A percentile compares a stretch with the other conserved stretches of the same genome.
phyloP scores from a whole-genome alignment of 2,888 invertebrate species.

The Cheilosia variabilis region DNA sequence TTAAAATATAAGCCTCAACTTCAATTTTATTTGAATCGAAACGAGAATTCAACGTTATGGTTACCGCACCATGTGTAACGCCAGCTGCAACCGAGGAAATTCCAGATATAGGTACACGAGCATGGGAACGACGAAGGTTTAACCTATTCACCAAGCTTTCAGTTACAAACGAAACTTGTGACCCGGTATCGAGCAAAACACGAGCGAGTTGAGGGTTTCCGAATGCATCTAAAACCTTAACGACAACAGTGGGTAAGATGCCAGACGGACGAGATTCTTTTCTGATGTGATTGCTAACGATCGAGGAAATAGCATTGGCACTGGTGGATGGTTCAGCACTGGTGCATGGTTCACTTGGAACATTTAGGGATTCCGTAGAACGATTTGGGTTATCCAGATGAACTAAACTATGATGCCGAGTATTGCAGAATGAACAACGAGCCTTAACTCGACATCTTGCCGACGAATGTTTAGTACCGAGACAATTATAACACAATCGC shows the following conservation, averaged over 20 bases:
- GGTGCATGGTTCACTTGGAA: too few relatives aligned
- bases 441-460: constrained; percentile 2
- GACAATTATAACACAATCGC: constrained; percentile 22
- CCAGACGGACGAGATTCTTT: too few relatives aligned
- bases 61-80: constrained; percentile 9
- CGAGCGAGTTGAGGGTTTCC: too few relatives aligned
- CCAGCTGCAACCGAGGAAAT: constrained; percentile 16
- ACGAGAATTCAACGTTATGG: background rate
- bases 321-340: too few relatives aligned
- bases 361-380: too few relatives aligned
- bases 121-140: constrained; percentile 1
- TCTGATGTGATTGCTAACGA: too few relatives aligned
- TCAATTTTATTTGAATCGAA: constrained; percentile 4
- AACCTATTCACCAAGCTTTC: background rate
- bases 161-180: too few relatives aligned
- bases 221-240: too few relatives aligned
- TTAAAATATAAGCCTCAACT: constrained; percentile 12
- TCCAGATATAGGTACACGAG: constrained; percentile 13
- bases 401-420: background rate
- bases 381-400: background rate
- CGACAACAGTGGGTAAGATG: too few relatives aligned
- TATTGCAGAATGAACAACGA: background rate
- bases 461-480: constrained; percentile 33
- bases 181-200: too few relatives aligned
- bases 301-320: too few relatives aligned